phyloP scores from a whole-genome alignment of 2,888 invertebrate species.

The Onchidella celtica region DNA sequence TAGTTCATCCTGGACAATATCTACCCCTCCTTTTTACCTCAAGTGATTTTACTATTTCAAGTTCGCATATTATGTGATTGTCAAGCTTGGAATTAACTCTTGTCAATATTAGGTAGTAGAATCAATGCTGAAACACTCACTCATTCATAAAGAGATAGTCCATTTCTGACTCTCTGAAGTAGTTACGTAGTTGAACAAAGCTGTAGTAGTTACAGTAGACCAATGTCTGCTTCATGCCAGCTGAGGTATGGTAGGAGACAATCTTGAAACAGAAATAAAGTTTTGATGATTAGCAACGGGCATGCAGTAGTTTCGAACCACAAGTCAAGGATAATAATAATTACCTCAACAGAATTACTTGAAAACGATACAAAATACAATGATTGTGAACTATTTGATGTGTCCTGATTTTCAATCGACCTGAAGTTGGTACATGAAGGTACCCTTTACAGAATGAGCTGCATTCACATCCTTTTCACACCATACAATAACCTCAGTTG shows the following conservation, averaged over 20 bases:
- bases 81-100: too few species aligned
- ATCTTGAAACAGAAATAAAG: slow-evolving; percentile 82
- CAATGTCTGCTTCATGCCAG: slow-evolving; percentile 87
- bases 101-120: too few species aligned
- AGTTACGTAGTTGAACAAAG: slow-evolving; percentile 93
- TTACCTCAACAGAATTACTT: not conserved
- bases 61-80: too few species aligned
- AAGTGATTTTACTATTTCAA: too few species aligned
- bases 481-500: too few species aligned
- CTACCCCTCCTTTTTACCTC: too few species aligned
- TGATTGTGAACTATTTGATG: not conserved
- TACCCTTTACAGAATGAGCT: too few species aligned
- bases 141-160: slow-evolving; percentile 96
- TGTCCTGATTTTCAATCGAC: not conserved
- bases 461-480: too few species aligned
- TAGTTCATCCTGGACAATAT: too few species aligned
- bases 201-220: slow-evolving; percentile 98
- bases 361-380: not conserved
- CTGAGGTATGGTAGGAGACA: slow-evolving; percentile 88
- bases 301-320: not conserved
- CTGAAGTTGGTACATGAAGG: not conserved
- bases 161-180: slow-evolving; percentile 93
- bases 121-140: too few species aligned
- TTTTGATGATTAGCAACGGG: not conserved
- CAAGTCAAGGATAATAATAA: not conserved